Evolutionary conservation across 1,140 invertebrate species (phyloP), one percentile per base, ranked within the genome.

Genomic region (Thaumatotibia leucotreta): DNA sequence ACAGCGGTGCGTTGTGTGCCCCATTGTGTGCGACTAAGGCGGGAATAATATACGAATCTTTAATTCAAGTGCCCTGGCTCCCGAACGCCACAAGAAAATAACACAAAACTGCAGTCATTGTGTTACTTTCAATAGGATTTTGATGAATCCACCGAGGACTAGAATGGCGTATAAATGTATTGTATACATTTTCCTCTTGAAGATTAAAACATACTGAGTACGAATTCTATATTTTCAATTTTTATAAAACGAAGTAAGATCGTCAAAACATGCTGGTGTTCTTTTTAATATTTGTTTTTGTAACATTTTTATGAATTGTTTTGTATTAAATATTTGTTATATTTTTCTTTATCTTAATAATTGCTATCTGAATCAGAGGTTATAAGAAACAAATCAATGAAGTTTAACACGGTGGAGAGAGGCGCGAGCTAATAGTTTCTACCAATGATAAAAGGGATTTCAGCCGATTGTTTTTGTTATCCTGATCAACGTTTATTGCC

Each of bases 1-100:
- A 82, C 75, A 77, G 75, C 76, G 75, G 73, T 88, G 81, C 75
- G 77, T 85, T 82, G 82, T 82, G 80, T 76, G 65, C 72, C 72
- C 83, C 63, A 89, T 89, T 89, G 86, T 89, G 73, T 72, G 69
- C 32, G 72, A 65, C 64, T 73, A 67, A 79, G 80, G 68, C 72
- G 67, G 73, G 83, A 76, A 88, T 88, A 86, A 89, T 87, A 83
- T 83, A 84, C 80, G 77, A 86, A 90, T 90, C 86, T 90, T 89
- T 89, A 89, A 90, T 90, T 90, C 86, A 90, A 86, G 83, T 88
- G 81, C 84, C 76, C 78, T 81, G 78, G 76, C 76, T 84, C 80
- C 77, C 75, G 69, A 84, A 82, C 77, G 72, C 78, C 77, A 69
- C 77, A 85, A 87, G 80, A 82, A 84, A 88, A 86, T 86, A 88